Evolutionary conservation across 1,140 invertebrate species (phyloP).

Genomic region (Galleria mellonella): DNA sequence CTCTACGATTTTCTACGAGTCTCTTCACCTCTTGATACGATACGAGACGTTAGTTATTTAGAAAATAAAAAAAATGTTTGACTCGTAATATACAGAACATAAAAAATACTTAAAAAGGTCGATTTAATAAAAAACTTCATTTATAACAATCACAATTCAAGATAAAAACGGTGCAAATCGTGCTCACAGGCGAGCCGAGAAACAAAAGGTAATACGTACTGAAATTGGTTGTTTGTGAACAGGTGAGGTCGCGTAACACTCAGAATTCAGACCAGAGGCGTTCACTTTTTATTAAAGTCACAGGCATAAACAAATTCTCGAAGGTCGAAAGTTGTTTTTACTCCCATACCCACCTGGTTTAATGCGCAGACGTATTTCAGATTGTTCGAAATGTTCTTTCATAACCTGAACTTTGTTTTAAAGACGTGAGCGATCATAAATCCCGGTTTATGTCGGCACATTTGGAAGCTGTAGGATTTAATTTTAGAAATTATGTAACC

Average conservation of each 20-base stretch:
- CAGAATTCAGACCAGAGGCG: slow-evolving; percentile 24
- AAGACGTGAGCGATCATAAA: slow-evolving; percentile 54
- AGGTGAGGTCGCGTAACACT: slow-evolving; percentile 45
- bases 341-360: slow-evolving; percentile 53
- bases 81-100: too few relatives aligned
- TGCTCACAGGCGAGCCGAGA: slow-evolving; percentile 14
- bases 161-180: too few relatives aligned
- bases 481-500: slow-evolving; percentile 50
- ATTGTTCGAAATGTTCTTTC: slow-evolving; percentile 56
- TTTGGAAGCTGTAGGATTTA: slow-evolving; percentile 47
- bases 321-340: slow-evolving; percentile 46
- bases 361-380: slow-evolving; percentile 36
- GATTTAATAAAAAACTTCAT: too few relatives aligned
- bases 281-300: slow-evolving; percentile 44
- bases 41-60: too few relatives aligned
- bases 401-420: slow-evolving; percentile 56
- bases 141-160: too few relatives aligned
- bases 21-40: too few relatives aligned
- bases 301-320: slow-evolving; percentile 40
- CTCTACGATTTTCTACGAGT: too few relatives aligned
- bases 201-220: slow-evolving; percentile 63
- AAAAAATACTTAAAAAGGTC: too few relatives aligned
- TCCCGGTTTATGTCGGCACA: slow-evolving; percentile 48
- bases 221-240: slow-evolving; percentile 49
- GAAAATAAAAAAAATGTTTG: too few relatives aligned